Evolutionary conservation across 2,113 vertebrate species (phyloP), one percentile per base, ranked within the genome.

Genomic region (Cariama cristata): DNA sequence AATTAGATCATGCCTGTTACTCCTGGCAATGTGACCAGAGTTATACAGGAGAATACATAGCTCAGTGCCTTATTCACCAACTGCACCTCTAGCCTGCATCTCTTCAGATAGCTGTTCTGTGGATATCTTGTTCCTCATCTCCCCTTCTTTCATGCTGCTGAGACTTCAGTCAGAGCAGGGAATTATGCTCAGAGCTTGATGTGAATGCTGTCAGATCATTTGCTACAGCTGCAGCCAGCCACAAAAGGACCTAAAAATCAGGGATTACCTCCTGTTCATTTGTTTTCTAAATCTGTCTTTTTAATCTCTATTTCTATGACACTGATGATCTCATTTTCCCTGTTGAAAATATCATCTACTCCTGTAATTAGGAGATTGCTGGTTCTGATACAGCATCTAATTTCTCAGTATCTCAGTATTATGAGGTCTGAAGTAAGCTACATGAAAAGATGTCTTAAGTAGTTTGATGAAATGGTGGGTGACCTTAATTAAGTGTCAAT

Each of bases 271-370:
- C 89, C 84, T 93, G 86, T 94, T 96, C 33, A 4, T 94, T 97
- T 97, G 86, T 97, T 96, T 97, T 91, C 94, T 90, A 94, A 89
- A 95, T 91, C 83, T 91, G 86, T 86, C 73, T 75, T 75, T 91
- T 96, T 93, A 95, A 94, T 94, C 91, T 93, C 60, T 88, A 60
- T 96, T 96, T 96, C 94, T 97, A 87, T 96, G 89, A 97, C 81
- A 94, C n/a, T 96, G 96, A 95, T 94, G 96, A 94, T 95, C 86
- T 89, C 89, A 94, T 97, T 95, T 96, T 96, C 84, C 73, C 76
- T 72, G 69, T 22, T 90, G 89, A 97, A 97, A 96, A 85, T 95
- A 85, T 35, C 26, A 58, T 94, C 84, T 85, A 75, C 66, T 94
- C 73, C 77, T 93, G 90, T 95, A 94, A 96, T 94, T 96, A 93